Evolutionary conservation across 2,888 invertebrate species (phyloP), one percentile per base, ranked within the genome.

Genomic region (Andrena bicolor): DNA sequence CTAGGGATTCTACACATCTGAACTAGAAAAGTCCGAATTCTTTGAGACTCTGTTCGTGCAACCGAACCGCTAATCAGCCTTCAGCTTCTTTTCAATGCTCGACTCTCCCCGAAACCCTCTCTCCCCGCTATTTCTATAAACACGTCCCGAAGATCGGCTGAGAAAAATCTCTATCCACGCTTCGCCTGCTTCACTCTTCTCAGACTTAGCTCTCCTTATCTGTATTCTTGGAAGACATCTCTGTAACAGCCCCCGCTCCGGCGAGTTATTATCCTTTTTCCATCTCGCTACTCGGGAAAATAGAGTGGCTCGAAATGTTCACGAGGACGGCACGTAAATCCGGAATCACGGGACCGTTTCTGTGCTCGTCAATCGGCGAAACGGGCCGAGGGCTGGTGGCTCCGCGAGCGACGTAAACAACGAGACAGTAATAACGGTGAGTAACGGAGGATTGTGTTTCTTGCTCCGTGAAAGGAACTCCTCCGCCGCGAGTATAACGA

Each of bases 371-470:
- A 20, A 64, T 35, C n/a, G n/a, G 13, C 23, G 23, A 30, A 13
- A 49, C 49, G 10, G 4, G 16, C 16, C 8, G 32, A 7, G 3
- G 3, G 10, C 7, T 1, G 41, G 41, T 41, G 41, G 16, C n/a
- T 7, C 49, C 56, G n/a, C 23, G 16, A 32, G n/a, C 5, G 5
- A 26, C 35, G 16, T 73, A 77, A 77, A 60, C 60, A 74, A 61
- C 35, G 35, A 26, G 51, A 20, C 41, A 10, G 65, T 74, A 66
- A 66, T 77, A 74, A 66, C 65, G 2, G 16, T 35, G 60, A 66
- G 51, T 13, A 26, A 60, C 10, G 28, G 41, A 10, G 16, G 41
- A 64, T 23, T 35, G 58, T 51, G 56, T 73, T 74, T 74, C 77
- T 51, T 66, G 30, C 58, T n/a, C 20, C 16, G 30, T 51, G 30